Percentiles rank a stretch among this genome's conserved stretches.
phyloP scores from a whole-genome alignment of 2,113 vertebrate species.

The Aspidoscelis tigris region DNA sequence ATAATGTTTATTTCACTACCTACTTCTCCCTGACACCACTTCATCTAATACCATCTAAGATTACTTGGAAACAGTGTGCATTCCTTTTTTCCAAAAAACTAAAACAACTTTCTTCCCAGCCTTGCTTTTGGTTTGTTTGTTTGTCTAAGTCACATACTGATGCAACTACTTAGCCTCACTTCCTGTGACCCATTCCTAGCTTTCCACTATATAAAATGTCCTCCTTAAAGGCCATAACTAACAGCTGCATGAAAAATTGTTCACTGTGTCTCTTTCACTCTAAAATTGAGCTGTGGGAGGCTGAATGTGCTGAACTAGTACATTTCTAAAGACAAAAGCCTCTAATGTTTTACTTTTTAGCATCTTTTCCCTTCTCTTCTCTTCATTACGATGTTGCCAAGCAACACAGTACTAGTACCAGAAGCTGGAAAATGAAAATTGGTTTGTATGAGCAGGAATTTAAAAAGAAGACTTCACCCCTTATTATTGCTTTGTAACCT shows the following conservation, averaged over 20 bases:
- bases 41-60: too few species aligned
- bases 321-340: slow-evolving; percentile 79
- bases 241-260: slow-evolving; percentile 28
- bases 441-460: slow-evolving; percentile 67
- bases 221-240: slow-evolving; percentile 54
- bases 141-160: not conserved
- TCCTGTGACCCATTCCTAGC: not conserved
- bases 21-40: too few species aligned
- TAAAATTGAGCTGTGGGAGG: slow-evolving; percentile 75
- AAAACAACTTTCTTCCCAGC: not conserved
- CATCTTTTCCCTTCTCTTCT: slow-evolving; percentile 38
- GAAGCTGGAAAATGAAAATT: slow-evolving; percentile 72
- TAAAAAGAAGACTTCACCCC: slow-evolving; percentile 47
- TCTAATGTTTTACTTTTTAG: slow-evolving; percentile 71
- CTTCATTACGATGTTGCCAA: slow-evolving; percentile 80
- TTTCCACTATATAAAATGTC: slow-evolving; percentile 36
- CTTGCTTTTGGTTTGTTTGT: not conserved
- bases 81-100: not conserved
- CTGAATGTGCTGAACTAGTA: slow-evolving; percentile 77
- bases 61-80: too few species aligned
- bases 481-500: slow-evolving; percentile 31
- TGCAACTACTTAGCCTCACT: not conserved
- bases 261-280: slow-evolving; percentile 68
- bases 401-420: slow-evolving; percentile 83
- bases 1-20: too few species aligned